A percentile compares a stretch with the other conserved stretches of the same genome.
These are phyloP conservation scores for Pagetopsis macropterus DNA, from an alignment of 2,797 vertebrate genomes.

Conservation along the genomic window DNA sequence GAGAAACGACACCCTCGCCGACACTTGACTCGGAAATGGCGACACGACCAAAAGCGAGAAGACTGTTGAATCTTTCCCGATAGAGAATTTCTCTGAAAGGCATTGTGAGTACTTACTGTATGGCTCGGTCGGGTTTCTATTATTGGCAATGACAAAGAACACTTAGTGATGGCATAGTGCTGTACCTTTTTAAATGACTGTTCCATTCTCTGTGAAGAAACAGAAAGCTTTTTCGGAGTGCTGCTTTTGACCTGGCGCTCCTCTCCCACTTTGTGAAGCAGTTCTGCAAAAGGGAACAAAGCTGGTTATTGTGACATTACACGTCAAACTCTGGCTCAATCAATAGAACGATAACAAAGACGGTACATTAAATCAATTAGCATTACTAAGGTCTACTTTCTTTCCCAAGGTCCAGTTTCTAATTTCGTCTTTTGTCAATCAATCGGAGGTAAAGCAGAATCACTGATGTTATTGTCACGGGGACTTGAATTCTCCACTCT, in stretches of 20 bases:
- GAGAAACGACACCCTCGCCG: constrained; percentile 28
- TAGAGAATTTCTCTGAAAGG: constrained; percentile 32
- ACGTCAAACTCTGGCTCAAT: constrained; percentile 74
- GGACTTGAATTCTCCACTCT: constrained; percentile 16
- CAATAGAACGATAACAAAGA: constrained; percentile 71
- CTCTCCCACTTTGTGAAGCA: constrained; percentile 81
- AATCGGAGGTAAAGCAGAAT: constrained; percentile 34
- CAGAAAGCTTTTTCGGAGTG: constrained; percentile 83
- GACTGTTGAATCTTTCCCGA: constrained; percentile 35
- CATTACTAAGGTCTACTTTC: constrained; percentile 85
- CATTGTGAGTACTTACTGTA: constrained; percentile 48
- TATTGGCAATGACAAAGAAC: constrained; percentile 75
- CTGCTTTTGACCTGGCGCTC: constrained; percentile 84
- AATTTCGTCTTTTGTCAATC: constrained; percentile 62
- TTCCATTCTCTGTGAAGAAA: constrained; percentile 81
- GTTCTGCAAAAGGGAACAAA: constrained; percentile 86
- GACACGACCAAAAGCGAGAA: constrained; percentile 26
- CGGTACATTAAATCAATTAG: constrained; percentile 83
- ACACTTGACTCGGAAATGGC: constrained; percentile 46
- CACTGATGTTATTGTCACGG: constrained; percentile 40
- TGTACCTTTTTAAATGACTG: constrained; percentile 90
- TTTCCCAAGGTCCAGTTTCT: constrained; percentile 46
- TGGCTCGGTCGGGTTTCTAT: constrained; percentile 66
- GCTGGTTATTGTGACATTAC: constrained; percentile 77
- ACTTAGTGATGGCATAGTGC: constrained; percentile 62